Evolutionary conservation across 2,113 vertebrate genomes (phyloP), one percentile per base, ranked within the genome.

Genomic region (Fukomys damarensis): DNA sequence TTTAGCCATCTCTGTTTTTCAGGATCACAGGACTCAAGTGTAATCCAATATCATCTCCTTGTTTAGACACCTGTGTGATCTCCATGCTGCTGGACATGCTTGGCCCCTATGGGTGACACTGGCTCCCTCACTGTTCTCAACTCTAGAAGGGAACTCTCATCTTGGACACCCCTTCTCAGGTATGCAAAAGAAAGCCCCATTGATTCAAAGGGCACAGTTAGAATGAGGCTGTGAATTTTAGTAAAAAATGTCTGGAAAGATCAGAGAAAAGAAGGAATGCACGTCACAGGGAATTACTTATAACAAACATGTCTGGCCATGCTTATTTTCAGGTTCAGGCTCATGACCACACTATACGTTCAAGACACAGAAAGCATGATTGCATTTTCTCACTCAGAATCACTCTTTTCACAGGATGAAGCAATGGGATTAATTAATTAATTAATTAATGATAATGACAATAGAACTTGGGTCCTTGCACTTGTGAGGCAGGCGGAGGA

Each of bases 91-190:
- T n/a, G 4, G 54, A 28, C 9, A 86, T 24, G 35, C 1, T 59
- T 28, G 56, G 4, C 20, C 38, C 79, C 20, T 49, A 0, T 10
- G 4, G n/a, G 32, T 26, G 70, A 22, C 0, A 0, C 7, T 46
- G 11, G 14, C 30, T 22, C 4, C 2, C 0, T 13, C 43, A 0
- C 3, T 14, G 14, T n/a, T 17, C 10, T 52, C 10, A 4, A 7
- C 16, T 76, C 5, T 20, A 11, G 35, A n/a, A 56, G 12, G n/a
- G 16, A 26, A 24, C n/a, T n/a, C 7, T n/a, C 11, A 8, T 5
- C 3, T 54, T 35, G 5, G 8, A 2, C 7, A 86, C 3, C 24
- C 13, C 17, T 81, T 66, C 41, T 35, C 41, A 59, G 32, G 38
- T 3, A 19, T 2, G 38, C 17, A 63, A 6, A n/a, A 63, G 10